Percentiles rank a stretch among this genome's conserved stretches.
These are phyloP conservation scores for Trichacis sp. DNA, from an alignment of 2,888 invertebrate species.

Conservation along the genomic window DNA sequence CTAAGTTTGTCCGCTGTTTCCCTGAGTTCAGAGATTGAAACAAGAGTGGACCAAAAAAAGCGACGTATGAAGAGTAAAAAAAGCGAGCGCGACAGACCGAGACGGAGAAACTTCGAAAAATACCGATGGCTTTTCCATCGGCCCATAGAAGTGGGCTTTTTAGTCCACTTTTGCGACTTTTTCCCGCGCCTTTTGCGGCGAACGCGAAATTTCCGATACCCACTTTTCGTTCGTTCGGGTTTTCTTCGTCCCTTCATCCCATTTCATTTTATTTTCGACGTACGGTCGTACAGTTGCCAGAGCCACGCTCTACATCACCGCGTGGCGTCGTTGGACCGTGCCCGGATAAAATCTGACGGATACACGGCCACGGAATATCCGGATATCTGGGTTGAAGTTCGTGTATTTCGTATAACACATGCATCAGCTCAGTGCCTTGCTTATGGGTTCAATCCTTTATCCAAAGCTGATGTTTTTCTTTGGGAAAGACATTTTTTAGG, in stretches of 20 bases:
- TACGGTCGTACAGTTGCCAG: not conserved
- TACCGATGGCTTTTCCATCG: constrained; percentile 40
- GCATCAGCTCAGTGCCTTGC: constrained; percentile 15
- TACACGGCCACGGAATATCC: constrained; percentile 46
- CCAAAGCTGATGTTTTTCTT: too few relatives aligned
- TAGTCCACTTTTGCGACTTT: constrained; percentile 21
- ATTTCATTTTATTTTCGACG: constrained; percentile 13
- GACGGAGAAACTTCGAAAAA: constrained; percentile 29
- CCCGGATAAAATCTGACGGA: constrained; percentile 48
- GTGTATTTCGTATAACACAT: constrained; percentile 18
- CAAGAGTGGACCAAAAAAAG: not conserved
- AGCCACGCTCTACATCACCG: constrained; percentile 28
- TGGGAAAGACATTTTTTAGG: too few relatives aligned
- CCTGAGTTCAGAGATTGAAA: not conserved
- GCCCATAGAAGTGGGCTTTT: constrained; percentile 22
- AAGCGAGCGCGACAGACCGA: not conserved
- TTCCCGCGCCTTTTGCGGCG: constrained; percentile 29
- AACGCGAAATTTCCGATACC: constrained; percentile 5
- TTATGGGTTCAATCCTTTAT: too few relatives aligned
- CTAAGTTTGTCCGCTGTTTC: constrained; percentile 5
- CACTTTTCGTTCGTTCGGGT: not conserved
- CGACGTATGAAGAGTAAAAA: not conserved
- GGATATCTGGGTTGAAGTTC: constrained; percentile 42
- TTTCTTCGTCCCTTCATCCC: not conserved
- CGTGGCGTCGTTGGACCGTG: constrained; percentile 23